Conservation (phyloP, 2,113 vertebrate species). For the Caranx melampygus region DNA sequence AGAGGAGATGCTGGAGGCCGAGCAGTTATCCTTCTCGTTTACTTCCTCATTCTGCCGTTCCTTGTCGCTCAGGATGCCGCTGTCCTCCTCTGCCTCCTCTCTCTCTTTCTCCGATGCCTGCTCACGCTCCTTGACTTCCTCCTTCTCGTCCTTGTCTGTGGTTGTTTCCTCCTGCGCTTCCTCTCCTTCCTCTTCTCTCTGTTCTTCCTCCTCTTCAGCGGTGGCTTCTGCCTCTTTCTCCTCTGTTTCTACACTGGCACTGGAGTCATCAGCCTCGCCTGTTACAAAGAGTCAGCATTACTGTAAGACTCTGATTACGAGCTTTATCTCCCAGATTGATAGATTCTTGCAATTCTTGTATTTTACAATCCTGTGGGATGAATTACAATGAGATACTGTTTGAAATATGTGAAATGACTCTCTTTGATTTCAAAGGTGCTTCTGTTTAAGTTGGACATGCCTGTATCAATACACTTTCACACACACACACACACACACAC, state of each 20-base stretch:
- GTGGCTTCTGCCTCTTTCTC: slow-evolving; percentile 53
- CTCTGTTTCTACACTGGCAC: slow-evolving; percentile 59
- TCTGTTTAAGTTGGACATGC: slow-evolving; percentile 32
- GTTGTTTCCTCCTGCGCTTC: slow-evolving; percentile 78
- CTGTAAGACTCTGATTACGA: neutral
- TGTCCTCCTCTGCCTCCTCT: slow-evolving; percentile 89
- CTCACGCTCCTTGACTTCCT: slow-evolving; percentile 52
- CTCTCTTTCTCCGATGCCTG: slow-evolving; percentile 84
- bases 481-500: slow-evolving; percentile 15
- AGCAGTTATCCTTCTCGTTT: slow-evolving; percentile 97
- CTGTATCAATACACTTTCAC: slow-evolving; percentile 19
- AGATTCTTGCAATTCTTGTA: too few species aligned
- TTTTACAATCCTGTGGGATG: neutral
- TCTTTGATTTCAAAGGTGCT: slow-evolving; percentile 45
- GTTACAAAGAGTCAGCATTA: slow-evolving; percentile 26
- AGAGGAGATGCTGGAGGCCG: slow-evolving; percentile 91
- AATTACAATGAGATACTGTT: neutral
- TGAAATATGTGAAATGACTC: neutral
- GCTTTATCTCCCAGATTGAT: neutral
- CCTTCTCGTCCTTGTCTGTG: slow-evolving; percentile 64
- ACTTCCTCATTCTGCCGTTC: slow-evolving; percentile 95
- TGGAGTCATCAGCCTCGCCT: slow-evolving; percentile 68
- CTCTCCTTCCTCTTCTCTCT: slow-evolving; percentile 60
- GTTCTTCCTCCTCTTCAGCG: slow-evolving; percentile 51
- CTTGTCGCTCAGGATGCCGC: slow-evolving; percentile 93